Evolutionary conservation across 2,888 invertebrate species (phyloP), one percentile per base, ranked within the genome.

Genomic region (Gymnocheta viridis): DNA sequence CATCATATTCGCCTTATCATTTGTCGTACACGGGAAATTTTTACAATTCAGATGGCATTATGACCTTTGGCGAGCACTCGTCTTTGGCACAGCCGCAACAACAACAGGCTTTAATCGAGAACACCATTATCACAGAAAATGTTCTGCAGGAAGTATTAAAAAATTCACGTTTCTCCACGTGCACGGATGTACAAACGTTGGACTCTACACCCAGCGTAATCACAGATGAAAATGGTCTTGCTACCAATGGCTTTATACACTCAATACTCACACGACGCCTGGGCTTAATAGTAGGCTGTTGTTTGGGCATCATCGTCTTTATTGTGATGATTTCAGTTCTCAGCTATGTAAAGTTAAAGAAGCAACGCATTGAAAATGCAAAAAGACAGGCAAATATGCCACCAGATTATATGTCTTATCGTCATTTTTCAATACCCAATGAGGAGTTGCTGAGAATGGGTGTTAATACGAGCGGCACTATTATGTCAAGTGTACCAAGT

Each of bases 301-400:
- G 96, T 89, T 94, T 97, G 93, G 97, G 97, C 72, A 96, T 96
- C 89, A 94, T 97, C 83, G 96, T 97, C 66, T 97, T 97, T 90
- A 94, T 97, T 70, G 95, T 96, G 29, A 93, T 97, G 88, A 96
- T 97, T 76, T 96, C 96, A n/a, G 95, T 96, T 58, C 93, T 97
- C 85, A 96, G 96, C 29, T 97, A 96, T 90, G 94, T 97, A 85
- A 97, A 97, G 92, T 94, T 96, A 85, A 96, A 97, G 92, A 96
- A 97, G 91, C 95, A 97, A 89, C 93, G 96, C 86, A 89, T 92
- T 49, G 95, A 95, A 85, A 94, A 95, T 27, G 94, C 95, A 9
- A 96, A 97, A 92, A 92, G 95, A 74, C 93, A 93, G 88, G 95
- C 95, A 86, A 93, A 94, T 14, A 93, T 95, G 88, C 95, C 96